Percentiles rank a stretch among this genome's conserved stretches.
Conservation (phyloP, 1,140 invertebrate genomes). For the Pachypeltis micranthus region DNA sequence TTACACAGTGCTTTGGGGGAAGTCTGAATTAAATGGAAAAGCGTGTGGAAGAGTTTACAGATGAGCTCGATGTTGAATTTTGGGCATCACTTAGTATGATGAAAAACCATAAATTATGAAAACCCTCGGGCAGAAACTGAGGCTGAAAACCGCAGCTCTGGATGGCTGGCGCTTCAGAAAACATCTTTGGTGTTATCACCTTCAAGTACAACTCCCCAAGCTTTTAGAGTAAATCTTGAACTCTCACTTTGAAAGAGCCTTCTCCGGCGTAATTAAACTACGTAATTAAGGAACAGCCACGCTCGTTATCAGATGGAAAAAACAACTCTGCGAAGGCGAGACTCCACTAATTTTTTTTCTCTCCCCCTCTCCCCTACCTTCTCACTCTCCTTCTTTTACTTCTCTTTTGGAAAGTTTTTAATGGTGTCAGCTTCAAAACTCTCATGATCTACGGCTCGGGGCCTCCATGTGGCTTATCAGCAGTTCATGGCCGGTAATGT, state of each 20-base stretch:
- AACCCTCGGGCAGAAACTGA: no score
- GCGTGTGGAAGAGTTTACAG: no score
- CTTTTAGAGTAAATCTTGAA: no score
- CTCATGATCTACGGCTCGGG: not conserved
- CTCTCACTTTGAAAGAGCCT: not conserved
- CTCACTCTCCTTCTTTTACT: not conserved
- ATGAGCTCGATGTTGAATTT: no score
- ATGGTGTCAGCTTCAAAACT: not conserved
- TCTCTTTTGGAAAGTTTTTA: not conserved
- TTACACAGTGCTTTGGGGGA: no score
- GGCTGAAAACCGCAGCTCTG: no score
- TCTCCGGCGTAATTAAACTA: not conserved
- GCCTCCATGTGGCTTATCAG: not conserved
- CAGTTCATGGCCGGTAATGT: not conserved
- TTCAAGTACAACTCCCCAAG: no score
- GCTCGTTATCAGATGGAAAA: not conserved
- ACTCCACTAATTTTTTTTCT: not conserved
- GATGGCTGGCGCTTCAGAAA: no score
- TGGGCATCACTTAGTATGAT: no score
- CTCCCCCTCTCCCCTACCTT: not conserved
- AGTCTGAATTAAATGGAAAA: no score
- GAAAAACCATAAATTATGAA: no score
- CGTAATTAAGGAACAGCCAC: not conserved
- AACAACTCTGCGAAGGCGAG: not conserved
- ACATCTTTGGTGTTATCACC: no score